These are phyloP conservation scores for Aphelenchoides fujianensis DNA, from an alignment of 1,140 invertebrate genomes.

Conservation along the genomic window DNA sequence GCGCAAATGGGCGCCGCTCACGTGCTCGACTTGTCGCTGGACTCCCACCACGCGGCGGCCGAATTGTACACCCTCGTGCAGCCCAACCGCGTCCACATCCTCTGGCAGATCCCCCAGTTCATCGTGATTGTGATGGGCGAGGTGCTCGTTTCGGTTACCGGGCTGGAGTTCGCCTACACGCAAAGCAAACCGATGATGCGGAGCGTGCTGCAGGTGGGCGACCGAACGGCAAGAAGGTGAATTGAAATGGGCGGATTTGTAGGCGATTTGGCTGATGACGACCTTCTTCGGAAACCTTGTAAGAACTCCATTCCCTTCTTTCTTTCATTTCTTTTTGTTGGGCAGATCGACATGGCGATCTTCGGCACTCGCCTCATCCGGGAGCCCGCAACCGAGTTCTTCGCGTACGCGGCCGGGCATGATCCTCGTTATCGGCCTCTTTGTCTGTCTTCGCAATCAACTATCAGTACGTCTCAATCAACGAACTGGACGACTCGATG, in stretches of 20 bases:
- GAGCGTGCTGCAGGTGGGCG: slow-evolving; percentile 64
- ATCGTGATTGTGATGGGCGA: slow-evolving; percentile 74
- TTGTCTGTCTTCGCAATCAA: slow-evolving; percentile 45
- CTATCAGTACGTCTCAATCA: slow-evolving; percentile 41
- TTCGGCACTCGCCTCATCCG: slow-evolving; percentile 48
- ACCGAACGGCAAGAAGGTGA: slow-evolving; percentile 17
- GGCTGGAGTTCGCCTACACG: slow-evolving; percentile 60
- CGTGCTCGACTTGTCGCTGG: slow-evolving; percentile 35
- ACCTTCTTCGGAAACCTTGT: slow-evolving; percentile 61
- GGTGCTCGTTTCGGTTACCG: slow-evolving; percentile 56
- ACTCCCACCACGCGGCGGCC: neutral
- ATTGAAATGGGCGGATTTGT: slow-evolving; percentile 29
- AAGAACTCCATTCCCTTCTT: neutral
- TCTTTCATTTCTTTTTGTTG: slow-evolving; percentile 8
- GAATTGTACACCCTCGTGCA: slow-evolving; percentile 32
- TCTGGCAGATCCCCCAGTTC: slow-evolving; percentile 61
- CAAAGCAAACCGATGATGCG: slow-evolving; percentile 60
- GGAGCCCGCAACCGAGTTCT: slow-evolving; percentile 58
- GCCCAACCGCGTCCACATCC: slow-evolving; percentile 50
- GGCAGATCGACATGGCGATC: slow-evolving; percentile 52
- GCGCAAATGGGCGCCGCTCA: slow-evolving; percentile 54
- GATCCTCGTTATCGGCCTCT: slow-evolving; percentile 52
- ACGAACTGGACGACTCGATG: slow-evolving; percentile 11
- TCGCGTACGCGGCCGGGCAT: slow-evolving; percentile 58
- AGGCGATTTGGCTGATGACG: slow-evolving; percentile 60